Base-by-base conservation (phyloP, 2,797 vertebrate species). In the Sarcophilus harrisii region DNA sequence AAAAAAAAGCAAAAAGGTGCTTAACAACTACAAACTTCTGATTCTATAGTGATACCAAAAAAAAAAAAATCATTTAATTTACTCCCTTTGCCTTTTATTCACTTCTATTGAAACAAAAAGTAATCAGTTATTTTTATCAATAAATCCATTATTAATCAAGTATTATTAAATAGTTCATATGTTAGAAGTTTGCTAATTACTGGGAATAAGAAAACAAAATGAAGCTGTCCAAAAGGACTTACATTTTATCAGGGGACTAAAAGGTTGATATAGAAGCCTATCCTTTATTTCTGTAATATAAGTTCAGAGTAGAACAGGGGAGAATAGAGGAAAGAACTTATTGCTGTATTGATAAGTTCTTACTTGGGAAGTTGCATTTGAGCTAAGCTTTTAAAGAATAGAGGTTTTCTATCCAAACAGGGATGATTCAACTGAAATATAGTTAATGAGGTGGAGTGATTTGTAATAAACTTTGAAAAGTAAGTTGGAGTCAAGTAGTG, bases 1-100 rank as follows among this genome's bases (percentile, higher is more conserved):
- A n/a, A 49, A 24, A 93, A 14, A 57, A 95, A 87, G 6, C 11
- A 92, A 94, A 18, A 94, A 1, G 58, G 0, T 57, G 16, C 92
- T 12, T 93, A 10, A 92, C 28, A 66, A 93, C 24, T 95, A 60
- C 9, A 90, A 96, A 58, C 62, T 59, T 52, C 29, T 90, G 45
- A 92, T 96, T 90, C 0, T 92, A 32, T 13, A n/a, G 0, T 5
- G 5, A 5, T 32, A 54, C 54, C n/a, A n/a, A n/a, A n/a, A n/a
- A 52, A 52, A 52, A 87, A 87, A 12, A 14, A 45, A 87, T 27
- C 38, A 87, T 27, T 45, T 27, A 27, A 27, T 45, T 81, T 6
- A 45, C 3, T 81, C 73, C 73, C 9, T 45, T 45, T 45, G 38
- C n/a, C 18, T 87, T 87, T 87, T 87, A 45, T 45, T 87, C 9